A percentile compares a stretch with the other conserved stretches of the same genome.
Evolutionary conservation across 2,888 invertebrate genomes (phyloP).

Genomic region (Petrophora chlorosata): DNA sequence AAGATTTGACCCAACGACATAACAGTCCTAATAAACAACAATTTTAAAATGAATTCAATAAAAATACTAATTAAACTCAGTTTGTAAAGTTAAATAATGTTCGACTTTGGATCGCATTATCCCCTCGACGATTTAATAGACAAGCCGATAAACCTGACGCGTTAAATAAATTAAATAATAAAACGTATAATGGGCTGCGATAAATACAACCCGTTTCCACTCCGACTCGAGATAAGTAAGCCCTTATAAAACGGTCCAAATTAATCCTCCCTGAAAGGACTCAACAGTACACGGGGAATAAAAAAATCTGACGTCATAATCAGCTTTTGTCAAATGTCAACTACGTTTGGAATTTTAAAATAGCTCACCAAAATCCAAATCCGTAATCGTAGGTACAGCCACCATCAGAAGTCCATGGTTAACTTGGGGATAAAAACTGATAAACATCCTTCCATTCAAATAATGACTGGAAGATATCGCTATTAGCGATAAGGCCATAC

Average conservation of each 20-base stretch:
- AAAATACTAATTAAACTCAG: slow-evolving; percentile 52
- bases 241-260: slow-evolving; percentile 80
- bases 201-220: slow-evolving; percentile 78
- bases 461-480: too few species aligned
- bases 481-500: too few species aligned
- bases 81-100: slow-evolving; percentile 62
- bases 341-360: slow-evolving; percentile 72
- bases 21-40: background rate
- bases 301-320: slow-evolving; percentile 79
- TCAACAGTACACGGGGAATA: slow-evolving; percentile 58
- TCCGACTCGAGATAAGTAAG: slow-evolving; percentile 75
- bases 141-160: slow-evolving; percentile 74
- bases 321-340: slow-evolving; percentile 82
- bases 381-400: slow-evolving; percentile 34
- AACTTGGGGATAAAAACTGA: too few species aligned
- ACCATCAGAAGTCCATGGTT: too few species aligned
- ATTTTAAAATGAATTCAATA: slow-evolving; percentile 42
- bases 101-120: slow-evolving; percentile 74
- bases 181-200: slow-evolving; percentile 80
- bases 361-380: slow-evolving; percentile 65
- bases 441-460: too few species aligned
- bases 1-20: too few species aligned
- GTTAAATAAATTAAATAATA: slow-evolving; percentile 84
- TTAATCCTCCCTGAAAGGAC: slow-evolving; percentile 81
- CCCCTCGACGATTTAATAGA: slow-evolving; percentile 79